phyloP scores from a whole-genome alignment of 2,888 invertebrate species.

The Melanotus villosus region DNA sequence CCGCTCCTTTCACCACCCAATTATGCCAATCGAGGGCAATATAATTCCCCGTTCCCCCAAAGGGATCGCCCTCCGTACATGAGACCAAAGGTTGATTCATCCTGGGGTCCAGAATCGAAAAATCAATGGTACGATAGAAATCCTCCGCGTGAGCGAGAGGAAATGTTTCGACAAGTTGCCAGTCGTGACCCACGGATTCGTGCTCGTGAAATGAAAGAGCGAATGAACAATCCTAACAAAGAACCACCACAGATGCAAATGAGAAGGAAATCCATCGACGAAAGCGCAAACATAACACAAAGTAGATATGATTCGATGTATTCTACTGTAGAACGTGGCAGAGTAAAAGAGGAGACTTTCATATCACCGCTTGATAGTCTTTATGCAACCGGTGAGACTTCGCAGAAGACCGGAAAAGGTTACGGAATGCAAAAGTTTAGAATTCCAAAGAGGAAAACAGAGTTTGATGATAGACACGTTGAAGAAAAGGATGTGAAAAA shows the following conservation, averaged over 20 bases:
- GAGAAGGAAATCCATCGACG: slow-evolving; percentile 18
- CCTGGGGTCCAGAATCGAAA: neutral
- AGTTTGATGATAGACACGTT: slow-evolving; percentile 13
- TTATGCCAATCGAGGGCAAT: slow-evolving; percentile 15
- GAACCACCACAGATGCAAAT: neutral
- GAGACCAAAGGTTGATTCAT: neutral
- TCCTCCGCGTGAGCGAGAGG: slow-evolving; percentile 9
- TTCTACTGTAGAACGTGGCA: slow-evolving; percentile 41
- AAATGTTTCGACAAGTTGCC: slow-evolving; percentile 7
- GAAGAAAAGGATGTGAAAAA: slow-evolving; percentile 28
- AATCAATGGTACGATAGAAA: neutral
- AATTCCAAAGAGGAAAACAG: slow-evolving; percentile 70
- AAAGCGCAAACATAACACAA: neutral
- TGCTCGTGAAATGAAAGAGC: slow-evolving; percentile 24
- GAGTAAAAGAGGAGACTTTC: slow-evolving; percentile 62
- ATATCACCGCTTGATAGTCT: slow-evolving; percentile 69
- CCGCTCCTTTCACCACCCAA: slow-evolving; percentile 19
- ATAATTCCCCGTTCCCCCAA: neutral
- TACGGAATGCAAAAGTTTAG: slow-evolving; percentile 71
- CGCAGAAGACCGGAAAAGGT: slow-evolving; percentile 67
- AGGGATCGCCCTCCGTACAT: neutral
- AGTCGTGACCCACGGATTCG: slow-evolving; percentile 47
- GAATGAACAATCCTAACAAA: neutral
- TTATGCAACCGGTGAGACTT: slow-evolving; percentile 65
- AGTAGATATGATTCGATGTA: slow-evolving; percentile 51